Conservation (phyloP, 2,797 vertebrate species). For the Danio aesculapii region DNA sequence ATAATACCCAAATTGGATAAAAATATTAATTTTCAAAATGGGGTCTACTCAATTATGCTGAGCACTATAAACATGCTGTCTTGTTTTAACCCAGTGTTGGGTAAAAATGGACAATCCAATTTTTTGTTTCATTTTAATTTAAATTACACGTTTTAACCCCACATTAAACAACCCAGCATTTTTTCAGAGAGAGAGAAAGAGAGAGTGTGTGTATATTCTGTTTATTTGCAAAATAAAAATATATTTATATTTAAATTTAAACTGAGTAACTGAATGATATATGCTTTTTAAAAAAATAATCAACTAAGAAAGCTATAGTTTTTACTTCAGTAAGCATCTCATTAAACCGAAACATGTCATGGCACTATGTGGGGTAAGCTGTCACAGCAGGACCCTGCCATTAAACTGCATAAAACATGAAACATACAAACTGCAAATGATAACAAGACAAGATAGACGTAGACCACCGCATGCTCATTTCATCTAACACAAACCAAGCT, state of each 20-base stretch:
- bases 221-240: not conserved
- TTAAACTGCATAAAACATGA: not conserved
- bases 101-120: too few relatives aligned
- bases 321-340: slow-evolving; percentile 21
- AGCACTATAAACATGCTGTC: too few relatives aligned
- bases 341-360: slow-evolving; percentile 13
- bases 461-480: not conserved
- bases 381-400: slow-evolving; percentile 14
- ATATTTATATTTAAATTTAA: too few relatives aligned
- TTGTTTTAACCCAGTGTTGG: too few relatives aligned
- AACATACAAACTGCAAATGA: not conserved
- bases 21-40: too few relatives aligned
- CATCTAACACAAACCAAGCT: not conserved
- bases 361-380: slow-evolving; percentile 24
- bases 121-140: too few relatives aligned
- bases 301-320: not conserved
- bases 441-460: not conserved
- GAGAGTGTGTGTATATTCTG: too few relatives aligned
- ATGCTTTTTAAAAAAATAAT: not conserved
- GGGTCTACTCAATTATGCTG: too few relatives aligned
- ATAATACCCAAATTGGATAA: too few relatives aligned
- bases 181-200: too few relatives aligned
- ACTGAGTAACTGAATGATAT: not conserved
- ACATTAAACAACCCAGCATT: too few relatives aligned
- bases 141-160: too few relatives aligned